These are phyloP conservation scores for Agrochola litura DNA, from an alignment of 2,888 invertebrate species.

Conservation along the genomic window DNA sequence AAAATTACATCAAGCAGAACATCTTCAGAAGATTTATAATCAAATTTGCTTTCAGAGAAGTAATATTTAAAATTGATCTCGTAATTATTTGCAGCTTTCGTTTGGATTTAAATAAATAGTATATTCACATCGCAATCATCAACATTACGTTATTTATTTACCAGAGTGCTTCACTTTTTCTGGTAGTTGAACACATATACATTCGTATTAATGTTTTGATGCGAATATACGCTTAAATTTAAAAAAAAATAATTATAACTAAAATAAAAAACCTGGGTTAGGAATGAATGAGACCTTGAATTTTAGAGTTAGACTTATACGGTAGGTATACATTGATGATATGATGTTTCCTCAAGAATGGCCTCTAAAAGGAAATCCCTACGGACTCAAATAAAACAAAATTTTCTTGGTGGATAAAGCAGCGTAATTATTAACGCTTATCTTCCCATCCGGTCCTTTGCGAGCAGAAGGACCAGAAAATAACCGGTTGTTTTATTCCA, in stretches of 20 bases:
- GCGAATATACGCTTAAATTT: not conserved
- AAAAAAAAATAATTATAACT: too few species aligned
- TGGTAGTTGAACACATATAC: constrained; percentile 1
- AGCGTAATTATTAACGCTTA: constrained; percentile 49
- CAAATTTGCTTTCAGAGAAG: constrained; percentile 3
- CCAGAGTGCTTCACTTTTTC: constrained; percentile 30
- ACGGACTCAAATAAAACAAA: constrained; percentile 25
- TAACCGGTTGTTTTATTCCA: constrained; percentile 30
- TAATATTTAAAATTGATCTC: constrained; percentile 18
- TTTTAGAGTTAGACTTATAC: not conserved
- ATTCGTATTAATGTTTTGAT: not conserved
- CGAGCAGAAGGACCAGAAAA: constrained; percentile 47
- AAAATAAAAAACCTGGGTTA: not conserved
- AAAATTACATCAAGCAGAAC: constrained; percentile 15
- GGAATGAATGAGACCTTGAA: not conserved
- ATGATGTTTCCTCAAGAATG: not conserved
- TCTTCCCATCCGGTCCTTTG: constrained; percentile 44
- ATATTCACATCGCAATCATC: constrained; percentile 24
- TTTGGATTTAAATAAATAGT: constrained; percentile 12
- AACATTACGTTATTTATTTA: constrained; percentile 30
- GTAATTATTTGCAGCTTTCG: constrained; percentile 13
- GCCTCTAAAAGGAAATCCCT: not conserved
- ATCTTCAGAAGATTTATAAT: constrained; percentile 22
- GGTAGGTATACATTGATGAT: constrained; percentile 11
- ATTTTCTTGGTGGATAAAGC: constrained; percentile 15